Evolutionary conservation across 2,113 vertebrate species (phyloP).

Genomic region (Xerus inauris): DNA sequence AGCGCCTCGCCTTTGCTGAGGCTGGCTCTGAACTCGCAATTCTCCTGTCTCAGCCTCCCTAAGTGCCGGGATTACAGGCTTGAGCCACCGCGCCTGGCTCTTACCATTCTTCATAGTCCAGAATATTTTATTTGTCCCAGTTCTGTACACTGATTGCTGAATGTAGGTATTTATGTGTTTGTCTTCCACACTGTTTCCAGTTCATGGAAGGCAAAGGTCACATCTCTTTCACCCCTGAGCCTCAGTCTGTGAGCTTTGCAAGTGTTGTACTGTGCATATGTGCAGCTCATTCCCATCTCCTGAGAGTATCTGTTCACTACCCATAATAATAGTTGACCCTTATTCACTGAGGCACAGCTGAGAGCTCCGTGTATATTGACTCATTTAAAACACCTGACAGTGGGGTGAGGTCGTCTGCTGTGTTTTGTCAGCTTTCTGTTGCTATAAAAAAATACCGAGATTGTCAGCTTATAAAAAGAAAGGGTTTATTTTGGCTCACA

Average conservation of each 20-base stretch:
- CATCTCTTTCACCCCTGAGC: not conserved
- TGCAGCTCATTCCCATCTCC: not conserved
- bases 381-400: not conserved
- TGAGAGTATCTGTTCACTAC: not conserved
- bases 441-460: not conserved
- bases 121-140: not conserved
- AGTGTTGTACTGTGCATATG: not conserved
- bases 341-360: not conserved
- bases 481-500: not conserved
- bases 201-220: not conserved
- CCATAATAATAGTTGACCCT: not conserved
- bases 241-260: not conserved
- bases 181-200: not conserved
- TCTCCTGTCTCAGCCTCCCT: too few species aligned
- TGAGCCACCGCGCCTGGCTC: not conserved
- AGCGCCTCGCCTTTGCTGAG: too few species aligned
- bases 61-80: too few species aligned
- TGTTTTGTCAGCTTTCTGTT: not conserved
- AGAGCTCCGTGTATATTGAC: not conserved
- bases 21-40: too few species aligned
- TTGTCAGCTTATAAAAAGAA: not conserved
- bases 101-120: not conserved
- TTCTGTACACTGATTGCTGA: not conserved
- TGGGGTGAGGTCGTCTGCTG: not conserved
- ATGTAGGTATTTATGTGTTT: not conserved